phyloP scores from a whole-genome alignment of 2,797 vertebrate genomes.

The Chelon labrosus region DNA sequence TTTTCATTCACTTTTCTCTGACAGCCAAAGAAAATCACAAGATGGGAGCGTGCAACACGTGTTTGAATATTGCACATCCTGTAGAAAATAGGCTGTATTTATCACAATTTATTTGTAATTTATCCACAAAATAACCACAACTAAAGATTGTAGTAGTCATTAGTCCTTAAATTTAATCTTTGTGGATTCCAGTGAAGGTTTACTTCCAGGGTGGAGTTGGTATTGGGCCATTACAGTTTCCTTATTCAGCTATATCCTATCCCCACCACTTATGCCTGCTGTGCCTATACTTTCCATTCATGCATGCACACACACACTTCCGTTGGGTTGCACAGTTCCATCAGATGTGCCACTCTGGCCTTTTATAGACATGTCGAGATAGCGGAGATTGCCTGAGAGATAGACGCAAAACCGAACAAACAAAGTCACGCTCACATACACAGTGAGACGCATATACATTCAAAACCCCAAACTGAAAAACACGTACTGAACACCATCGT shows the following conservation, averaged over 20 bases:
- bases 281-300: conserved; percentile 33
- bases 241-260: conserved; percentile 51
- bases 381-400: conserved; percentile 59
- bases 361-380: conserved; percentile 70
- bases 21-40: not conserved
- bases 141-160: not conserved
- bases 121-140: no score
- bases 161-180: conserved; percentile 1
- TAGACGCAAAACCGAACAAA: conserved; percentile 42
- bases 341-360: conserved; percentile 54
- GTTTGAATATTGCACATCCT: not conserved
- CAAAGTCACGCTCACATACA: conserved; percentile 10
- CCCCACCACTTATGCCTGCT: conserved; percentile 39
- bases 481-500: conserved; percentile 17
- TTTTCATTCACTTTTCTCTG: not conserved
- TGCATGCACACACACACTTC: conserved; percentile 41
- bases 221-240: conserved; percentile 38
- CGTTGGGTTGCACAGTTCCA: conserved; percentile 34
- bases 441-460: conserved; percentile 9
- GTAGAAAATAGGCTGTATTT: no score
- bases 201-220: conserved; percentile 29
- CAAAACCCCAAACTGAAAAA: conserved; percentile 34
- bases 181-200: conserved; percentile 26
- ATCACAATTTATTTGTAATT: no score
- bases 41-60: not conserved